Conservation (phyloP, 2,113 vertebrate genomes). For the Ondatra zibethicus region DNA sequence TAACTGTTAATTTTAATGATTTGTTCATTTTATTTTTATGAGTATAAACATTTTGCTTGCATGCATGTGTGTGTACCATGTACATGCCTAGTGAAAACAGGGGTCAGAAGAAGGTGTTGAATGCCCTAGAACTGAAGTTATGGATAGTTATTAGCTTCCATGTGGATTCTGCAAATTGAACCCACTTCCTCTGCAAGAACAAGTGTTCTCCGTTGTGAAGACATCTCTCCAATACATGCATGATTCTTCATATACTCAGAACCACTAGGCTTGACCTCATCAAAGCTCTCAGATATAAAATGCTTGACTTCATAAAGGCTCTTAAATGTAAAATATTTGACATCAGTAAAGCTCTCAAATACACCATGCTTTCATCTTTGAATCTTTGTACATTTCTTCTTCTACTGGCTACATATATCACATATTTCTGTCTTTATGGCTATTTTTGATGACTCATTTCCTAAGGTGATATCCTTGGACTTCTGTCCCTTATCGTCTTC, state of each 20-base stretch:
- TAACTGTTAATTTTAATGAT: neutral
- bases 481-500: neutral
- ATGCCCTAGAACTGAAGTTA: neutral
- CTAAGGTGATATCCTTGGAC: neutral
- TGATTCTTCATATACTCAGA: too few species aligned
- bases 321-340: neutral
- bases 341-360: neutral
- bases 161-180: neutral
- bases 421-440: neutral
- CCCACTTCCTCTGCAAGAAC: neutral
- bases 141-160: neutral
- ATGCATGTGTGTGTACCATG: neutral
- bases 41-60: neutral
- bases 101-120: neutral
- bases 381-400: neutral
- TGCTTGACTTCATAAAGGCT: neutral
- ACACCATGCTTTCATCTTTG: neutral
- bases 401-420: neutral
- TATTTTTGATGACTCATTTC: neutral
- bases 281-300: neutral
- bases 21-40: neutral
- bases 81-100: neutral
- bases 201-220: neutral
- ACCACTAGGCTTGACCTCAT: neutral
- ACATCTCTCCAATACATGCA: neutral